Evolutionary conservation across 2,797 vertebrate genomes (phyloP), one percentile per base, ranked within the genome.

Genomic region (Denticeps clupeoides): DNA sequence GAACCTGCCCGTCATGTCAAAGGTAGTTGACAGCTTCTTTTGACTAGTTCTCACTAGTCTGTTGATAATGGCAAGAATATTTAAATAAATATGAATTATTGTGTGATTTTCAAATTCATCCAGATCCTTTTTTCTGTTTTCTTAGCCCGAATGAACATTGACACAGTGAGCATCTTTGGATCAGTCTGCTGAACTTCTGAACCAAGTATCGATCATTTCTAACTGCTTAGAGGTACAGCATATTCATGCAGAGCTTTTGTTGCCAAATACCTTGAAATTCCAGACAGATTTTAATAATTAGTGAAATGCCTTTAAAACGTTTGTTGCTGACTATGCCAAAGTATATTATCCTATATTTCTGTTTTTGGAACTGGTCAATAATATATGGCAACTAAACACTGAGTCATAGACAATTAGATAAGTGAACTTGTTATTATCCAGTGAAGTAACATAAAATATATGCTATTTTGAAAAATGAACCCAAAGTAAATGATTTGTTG

Each of bases 241-340:
- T 54, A 56, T 70, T 62, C 51, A 68, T 40, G 49, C 58, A 47
- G 38, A 47, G 56, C 49, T 55, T 63, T 58, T 45, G 61, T 48
- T 60, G 66, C 55, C 51, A 61, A 60, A 64, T 63, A 55, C 56
- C 70, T 62, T 59, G 53, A 56, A 58, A 58, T 60, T 44, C 24
- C 41, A 55, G 51, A 67, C 58, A 62, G 60, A 51, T 68, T 69
- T 75, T 70, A 65, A 70, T 72, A 70, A 70, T 72, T 72, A 63
- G 60, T 42, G 41, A 46, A 51, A 64, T 67, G 63, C 75, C 60
- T 62, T 62, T 68, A 66, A 61, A 64, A 73, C 46, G 58, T 49
- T 70, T 73, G 75, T 83, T 71, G 74, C 65, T 64, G 67, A 76
- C 74, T 80, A 85, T 82, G 79, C 83, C 82, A 87, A 87, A 87